These are phyloP conservation scores for Falcunculus frontatus DNA, from an alignment of 2,113 vertebrate species.

Conservation along the genomic window DNA sequence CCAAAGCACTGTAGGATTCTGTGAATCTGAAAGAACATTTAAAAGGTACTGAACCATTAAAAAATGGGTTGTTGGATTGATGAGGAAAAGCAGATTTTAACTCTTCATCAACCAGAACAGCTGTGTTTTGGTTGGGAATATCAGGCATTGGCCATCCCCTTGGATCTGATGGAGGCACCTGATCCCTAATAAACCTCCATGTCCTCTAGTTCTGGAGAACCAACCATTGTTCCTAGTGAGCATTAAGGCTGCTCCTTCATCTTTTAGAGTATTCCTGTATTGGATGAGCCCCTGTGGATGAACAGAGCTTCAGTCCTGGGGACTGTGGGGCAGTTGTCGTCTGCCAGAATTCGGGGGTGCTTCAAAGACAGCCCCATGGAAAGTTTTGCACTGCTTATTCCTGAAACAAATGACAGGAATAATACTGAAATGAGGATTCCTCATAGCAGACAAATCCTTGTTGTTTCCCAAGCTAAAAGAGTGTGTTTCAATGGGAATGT, in stretches of 20 bases:
- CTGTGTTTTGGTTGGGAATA: neutral
- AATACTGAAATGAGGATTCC: neutral
- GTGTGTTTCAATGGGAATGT: neutral
- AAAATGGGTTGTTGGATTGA: neutral
- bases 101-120: neutral
- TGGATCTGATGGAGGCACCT: neutral
- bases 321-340: neutral
- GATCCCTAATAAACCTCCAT: neutral
- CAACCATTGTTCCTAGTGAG: neutral
- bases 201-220: neutral
- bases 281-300: neutral
- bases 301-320: neutral
- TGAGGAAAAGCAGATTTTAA: neutral
- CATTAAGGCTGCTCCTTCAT: neutral
- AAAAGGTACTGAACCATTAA: neutral
- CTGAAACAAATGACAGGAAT: neutral
- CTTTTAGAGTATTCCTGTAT: rapidly evolving
- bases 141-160: rapidly evolving
- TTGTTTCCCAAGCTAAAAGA: neutral
- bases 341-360: neutral
- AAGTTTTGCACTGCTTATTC: neutral
- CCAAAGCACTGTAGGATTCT: neutral
- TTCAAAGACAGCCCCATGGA: neutral
- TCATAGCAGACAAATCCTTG: neutral
- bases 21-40: neutral